Conservation (phyloP, 2,113 vertebrate species). For the Clarias macrocephalus region DNA sequence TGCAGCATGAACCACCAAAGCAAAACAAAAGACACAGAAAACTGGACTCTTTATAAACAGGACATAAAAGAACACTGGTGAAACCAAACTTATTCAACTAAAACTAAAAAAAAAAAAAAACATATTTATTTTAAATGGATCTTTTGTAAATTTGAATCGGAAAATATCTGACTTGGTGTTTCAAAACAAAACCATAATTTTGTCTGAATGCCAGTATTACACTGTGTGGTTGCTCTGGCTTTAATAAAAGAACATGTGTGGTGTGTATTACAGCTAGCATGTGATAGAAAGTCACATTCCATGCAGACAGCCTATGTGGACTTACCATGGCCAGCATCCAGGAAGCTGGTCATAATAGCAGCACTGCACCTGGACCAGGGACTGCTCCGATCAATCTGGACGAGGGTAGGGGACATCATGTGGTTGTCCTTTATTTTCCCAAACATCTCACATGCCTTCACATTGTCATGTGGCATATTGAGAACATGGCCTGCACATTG, state of each 20-base stretch:
- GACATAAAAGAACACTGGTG: too few relatives aligned
- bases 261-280: constrained; percentile 15
- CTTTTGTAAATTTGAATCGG: neutral
- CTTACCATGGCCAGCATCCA: constrained; percentile 93
- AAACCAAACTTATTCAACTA: too few relatives aligned
- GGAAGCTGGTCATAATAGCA: constrained; percentile 92
- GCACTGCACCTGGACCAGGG: constrained; percentile 97
- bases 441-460: constrained; percentile 92
- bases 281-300: constrained; percentile 1
- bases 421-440: constrained; percentile 92
- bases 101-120: too few relatives aligned
- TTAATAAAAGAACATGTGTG: neutral
- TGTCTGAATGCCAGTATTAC: neutral
- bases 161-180: neutral
- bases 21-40: too few relatives aligned
- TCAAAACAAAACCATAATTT: neutral
- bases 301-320: constrained; percentile 39
- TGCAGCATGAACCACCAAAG: too few relatives aligned
- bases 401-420: constrained; percentile 99
- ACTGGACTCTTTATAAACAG: too few relatives aligned
- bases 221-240: neutral
- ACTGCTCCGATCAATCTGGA: constrained; percentile 91
- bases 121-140: neutral
- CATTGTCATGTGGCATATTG: constrained; percentile 98
- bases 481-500: constrained; percentile 86